Base-by-base conservation (phyloP, 2,797 vertebrate species). In the Lepus oiostolus region DNA sequence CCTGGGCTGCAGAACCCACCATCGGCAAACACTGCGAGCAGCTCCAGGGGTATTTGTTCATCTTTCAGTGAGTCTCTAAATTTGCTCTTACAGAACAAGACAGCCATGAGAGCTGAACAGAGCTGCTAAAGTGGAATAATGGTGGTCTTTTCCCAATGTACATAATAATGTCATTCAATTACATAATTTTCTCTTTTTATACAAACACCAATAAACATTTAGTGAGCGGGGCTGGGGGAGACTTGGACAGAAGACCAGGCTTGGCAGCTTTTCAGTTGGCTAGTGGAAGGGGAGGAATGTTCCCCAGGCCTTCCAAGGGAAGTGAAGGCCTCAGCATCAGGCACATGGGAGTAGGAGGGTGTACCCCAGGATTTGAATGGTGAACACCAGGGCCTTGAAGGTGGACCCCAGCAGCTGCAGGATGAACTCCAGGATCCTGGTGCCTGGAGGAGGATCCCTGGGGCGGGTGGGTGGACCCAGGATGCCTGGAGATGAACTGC, bases 241-340 rank as follows among this genome's bases (percentile, higher is more conserved):
- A 58, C 14, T 58, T 1, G 54, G 17, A 58, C 54, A 58, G 54
- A 58, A 58, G 54, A 58, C 13, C 13, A 58, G 19, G 54, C 54
- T 16, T 58, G 54, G 42, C 16, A 1, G 35, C 72, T 65, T 81
- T 94, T 99, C 98, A 99, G 94, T 98, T 98, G 97, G 91, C 98
- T 85, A 97, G 98, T 58, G 96, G 99, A 0, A 98, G 98, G 2
- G 98, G 98, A 1, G 98, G 98, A 32, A 99, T 98, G 60, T 97
- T 96, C 42, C 98, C 98, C 0, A 99, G 98, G 17, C 98, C 98
- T 71, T 98, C 98, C 0, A 97, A 88, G 47, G 99, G 99, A 30
- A 99, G 98, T 0, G 99, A 99, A 0, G 99, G 99, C 60, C 99
- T 98, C 98, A 99, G 97, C 98, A 98, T 98, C 0, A 98, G 98